A percentile compares a stretch with the other conserved stretches of the same genome.
Conservation (phyloP, 2,888 invertebrate genomes). For the Achlya flavicornis region DNA sequence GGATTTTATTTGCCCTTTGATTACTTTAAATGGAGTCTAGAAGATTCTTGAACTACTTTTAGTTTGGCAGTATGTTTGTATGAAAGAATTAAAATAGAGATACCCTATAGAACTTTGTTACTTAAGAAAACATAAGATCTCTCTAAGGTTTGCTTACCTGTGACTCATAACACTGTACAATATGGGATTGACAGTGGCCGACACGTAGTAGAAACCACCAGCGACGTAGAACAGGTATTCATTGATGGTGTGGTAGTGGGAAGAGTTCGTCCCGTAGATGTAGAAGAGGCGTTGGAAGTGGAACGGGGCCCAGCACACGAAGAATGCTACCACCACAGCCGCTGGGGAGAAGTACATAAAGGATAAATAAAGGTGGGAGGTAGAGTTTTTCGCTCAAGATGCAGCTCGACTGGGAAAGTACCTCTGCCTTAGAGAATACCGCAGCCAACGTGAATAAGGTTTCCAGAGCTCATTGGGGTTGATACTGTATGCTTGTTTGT, state of each 20-base stretch:
- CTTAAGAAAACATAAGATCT: background rate
- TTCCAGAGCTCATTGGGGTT: too few relatives aligned
- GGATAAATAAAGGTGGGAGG: too few relatives aligned
- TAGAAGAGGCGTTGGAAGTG: conserved; percentile 95
- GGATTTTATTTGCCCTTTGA: too few relatives aligned
- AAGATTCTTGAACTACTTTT: background rate
- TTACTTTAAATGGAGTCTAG: background rate
- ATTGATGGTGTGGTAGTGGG: conserved; percentile 87
- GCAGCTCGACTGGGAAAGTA: too few relatives aligned
- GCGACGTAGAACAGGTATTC: conserved; percentile 91
- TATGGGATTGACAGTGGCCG: conserved; percentile 94
- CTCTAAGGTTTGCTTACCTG: conserved; percentile 48
- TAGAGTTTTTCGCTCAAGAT: too few relatives aligned
- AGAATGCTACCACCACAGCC: conserved; percentile 96
- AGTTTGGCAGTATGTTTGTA: too few relatives aligned
- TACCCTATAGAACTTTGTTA: too few relatives aligned
- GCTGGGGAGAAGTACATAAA: conserved; percentile 82
- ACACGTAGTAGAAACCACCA: conserved; percentile 92
- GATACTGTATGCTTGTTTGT: too few relatives aligned
- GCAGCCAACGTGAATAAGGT: too few relatives aligned
- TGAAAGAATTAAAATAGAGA: too few relatives aligned
- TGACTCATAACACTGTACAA: conserved; percentile 92
- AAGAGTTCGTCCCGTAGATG: conserved; percentile 86
- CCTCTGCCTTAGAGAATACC: too few relatives aligned
- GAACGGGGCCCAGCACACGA: conserved; percentile 98